Percentiles rank a stretch among this genome's conserved stretches.
Conservation (phyloP, 2,113 vertebrate species). For the Odobenus rosmarus region DNA sequence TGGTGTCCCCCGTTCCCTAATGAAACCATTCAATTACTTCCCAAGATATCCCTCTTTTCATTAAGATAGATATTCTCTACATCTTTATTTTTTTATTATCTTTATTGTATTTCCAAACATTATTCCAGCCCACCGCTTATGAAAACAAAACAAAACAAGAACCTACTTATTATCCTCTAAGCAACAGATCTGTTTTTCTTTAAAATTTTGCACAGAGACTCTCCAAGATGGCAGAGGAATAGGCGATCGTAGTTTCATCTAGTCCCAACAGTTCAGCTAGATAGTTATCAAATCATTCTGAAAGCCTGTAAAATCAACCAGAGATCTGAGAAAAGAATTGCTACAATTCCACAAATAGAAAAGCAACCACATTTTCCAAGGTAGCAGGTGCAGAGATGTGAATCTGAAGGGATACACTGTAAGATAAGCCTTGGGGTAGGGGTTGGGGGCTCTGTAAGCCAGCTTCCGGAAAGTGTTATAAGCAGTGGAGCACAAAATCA, state of each 20-base stretch:
- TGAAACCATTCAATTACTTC: not conserved
- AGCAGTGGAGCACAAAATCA: not conserved
- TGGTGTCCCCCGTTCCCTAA: not conserved
- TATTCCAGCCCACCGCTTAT: not conserved
- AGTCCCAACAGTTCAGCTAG: not conserved
- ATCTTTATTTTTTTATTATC: not conserved
- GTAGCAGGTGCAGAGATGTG: not conserved
- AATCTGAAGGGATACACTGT: not conserved
- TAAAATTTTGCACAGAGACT: not conserved
- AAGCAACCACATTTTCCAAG: not conserved
- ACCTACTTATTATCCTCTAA: not conserved
- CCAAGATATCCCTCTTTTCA: not conserved
- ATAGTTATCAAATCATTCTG: not conserved
- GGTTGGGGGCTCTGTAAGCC: not conserved
- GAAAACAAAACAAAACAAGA: conserved; percentile 16
- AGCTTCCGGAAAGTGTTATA: not conserved
- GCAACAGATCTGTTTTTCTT: not conserved
- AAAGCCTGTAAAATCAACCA: not conserved
- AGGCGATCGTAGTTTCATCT: not conserved
- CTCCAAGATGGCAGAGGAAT: not conserved
- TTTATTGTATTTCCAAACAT: not conserved
- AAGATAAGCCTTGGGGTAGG: not conserved
- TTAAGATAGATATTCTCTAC: not conserved
- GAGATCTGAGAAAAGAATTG: not conserved
- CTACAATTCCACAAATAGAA: not conserved